Evolutionary conservation across 2,888 invertebrate species (phyloP), one percentile per base, ranked within the genome.

Genomic region (Crossocerus cetratus): DNA sequence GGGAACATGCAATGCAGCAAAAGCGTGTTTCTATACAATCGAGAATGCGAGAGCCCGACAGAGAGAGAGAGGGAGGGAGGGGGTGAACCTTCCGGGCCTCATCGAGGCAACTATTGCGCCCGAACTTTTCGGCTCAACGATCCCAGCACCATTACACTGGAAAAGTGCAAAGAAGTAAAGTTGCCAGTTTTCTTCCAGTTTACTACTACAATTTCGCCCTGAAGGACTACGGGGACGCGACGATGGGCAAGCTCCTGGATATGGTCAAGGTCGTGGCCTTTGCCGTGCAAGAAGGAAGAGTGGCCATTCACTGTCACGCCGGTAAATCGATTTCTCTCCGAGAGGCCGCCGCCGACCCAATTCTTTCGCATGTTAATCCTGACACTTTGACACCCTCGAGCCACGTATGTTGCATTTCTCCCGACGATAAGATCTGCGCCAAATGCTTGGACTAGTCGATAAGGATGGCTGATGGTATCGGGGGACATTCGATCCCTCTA

Each of bases 251-350:
- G 4, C 91, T 97, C n/a, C 91, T 97, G 78, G 96, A 97, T 87
- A 97, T 97, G 94, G 95, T 96, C n/a, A 97, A 97, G 91, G 97
- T 97, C 8, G 92, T 97, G 85, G 94, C 96, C 45, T 97, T 97
- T 90, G 94, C 96, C 0, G 91, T 96, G 11, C 93, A 94, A 59
- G 94, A 96, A 89, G 97, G 97, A 65, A 93, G 95, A 86, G 94
- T 95, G 0, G 96, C 96, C 2, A 93, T 97, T 71, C 97, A 97
- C 87, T 97, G 97, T 88, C 97, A 97, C 91, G 97, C 97, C 85
- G 94, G 94, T 94, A 91, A 90, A 85, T 82, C 77, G 72, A 82
- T 80, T 56, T 59, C 65, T 76, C 58, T 43, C 66, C 43, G 65
- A 53, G 44, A 18, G 56, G 21, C 20, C 61, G 56, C 62, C 8